Base-by-base conservation (phyloP, 2,888 invertebrate species). In the Hypsopygia costalis region DNA sequence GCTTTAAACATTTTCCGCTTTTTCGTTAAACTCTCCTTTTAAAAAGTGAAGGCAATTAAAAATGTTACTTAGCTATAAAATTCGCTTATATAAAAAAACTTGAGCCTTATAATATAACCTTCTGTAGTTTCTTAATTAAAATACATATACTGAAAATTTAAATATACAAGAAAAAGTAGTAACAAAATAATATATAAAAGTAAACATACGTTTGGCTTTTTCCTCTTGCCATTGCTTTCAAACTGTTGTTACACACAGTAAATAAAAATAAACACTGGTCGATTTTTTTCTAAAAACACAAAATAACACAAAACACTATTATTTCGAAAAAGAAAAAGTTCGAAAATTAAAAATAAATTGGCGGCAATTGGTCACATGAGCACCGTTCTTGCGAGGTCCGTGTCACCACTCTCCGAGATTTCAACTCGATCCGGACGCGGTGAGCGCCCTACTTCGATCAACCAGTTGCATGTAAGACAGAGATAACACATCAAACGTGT, bases 391-490 rank as follows among this genome's bases (percentile, higher is more conserved):
- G 80, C 69, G 71, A 74, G 75, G 80, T 77, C 78, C 81, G 86
- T 81, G 66, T 80, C 71, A 71, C 75, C 75, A 76, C 86, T 86
- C 83, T 72, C 77, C 71, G 76, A 82, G 83, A 82, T 85, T 74
- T 82, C 79, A 72, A 80, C 80, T 81, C 81, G 67, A 65, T 74
- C 63, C 78, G 69, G 62, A 69, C 74, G 67, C 78, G 67, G 62
- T 70, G 69, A 63, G 66, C 85, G 86, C 82, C 87, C 87, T 88
- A 87, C 87, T 88, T 87, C 78, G 66, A 67, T 67, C 62, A 78
- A 71, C 78, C 72, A 77, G 77, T 81, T 73, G 77, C 71, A 55
- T 64, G 76, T 67, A 66, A 63, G 80, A 85, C 57, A 74, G 83
- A 79, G 82, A 82, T 50, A 56, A 63, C 62, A 55, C 51, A 55